Percentiles rank a stretch among this genome's conserved stretches.
phyloP scores from a whole-genome alignment of 2,888 invertebrate species.

The Tricholauxania praeusta region DNA sequence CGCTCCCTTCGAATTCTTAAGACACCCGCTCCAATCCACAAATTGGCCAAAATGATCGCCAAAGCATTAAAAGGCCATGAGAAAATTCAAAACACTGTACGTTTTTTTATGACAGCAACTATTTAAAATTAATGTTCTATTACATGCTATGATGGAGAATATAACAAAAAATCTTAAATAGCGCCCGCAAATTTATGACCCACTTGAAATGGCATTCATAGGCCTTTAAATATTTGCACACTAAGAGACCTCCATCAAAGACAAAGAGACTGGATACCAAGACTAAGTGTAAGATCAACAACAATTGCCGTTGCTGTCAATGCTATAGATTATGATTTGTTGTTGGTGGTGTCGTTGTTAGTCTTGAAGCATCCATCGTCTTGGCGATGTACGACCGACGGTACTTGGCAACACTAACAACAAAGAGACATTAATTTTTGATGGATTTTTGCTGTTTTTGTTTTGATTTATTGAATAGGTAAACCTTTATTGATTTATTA shows the following conservation, averaged over 20 bases:
- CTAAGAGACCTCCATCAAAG: conserved; percentile 18
- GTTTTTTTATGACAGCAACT: conserved; percentile 29
- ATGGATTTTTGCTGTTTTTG: conserved; percentile 30
- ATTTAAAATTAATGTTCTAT: conserved; percentile 28
- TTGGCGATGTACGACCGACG: no score
- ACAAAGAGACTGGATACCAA: not conserved
- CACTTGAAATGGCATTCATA: conserved; percentile 28
- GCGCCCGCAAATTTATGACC: conserved; percentile 30
- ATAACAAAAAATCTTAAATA: not conserved
- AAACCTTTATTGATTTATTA: conserved; percentile 5
- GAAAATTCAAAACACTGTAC: not conserved
- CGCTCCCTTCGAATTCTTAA: no score
- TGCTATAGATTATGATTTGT: conserved; percentile 29
- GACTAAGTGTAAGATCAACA: not conserved
- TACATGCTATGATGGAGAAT: not conserved
- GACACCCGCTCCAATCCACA: no score
- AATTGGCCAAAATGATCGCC: no score
- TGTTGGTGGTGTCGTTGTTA: conserved; percentile 9
- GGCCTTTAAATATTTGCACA: conserved; percentile 25
- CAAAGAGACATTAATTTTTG: conserved; percentile 8
- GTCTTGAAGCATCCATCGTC: no score
- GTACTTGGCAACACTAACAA: no score
- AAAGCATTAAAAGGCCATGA: not conserved
- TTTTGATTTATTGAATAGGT: conserved; percentile 32
- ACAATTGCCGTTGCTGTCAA: conserved; percentile 27